Percentiles rank a stretch among this genome's conserved stretches.
These are phyloP conservation scores for Zalophus californianus DNA, from an alignment of 2,797 vertebrate species.

Conservation along the genomic window DNA sequence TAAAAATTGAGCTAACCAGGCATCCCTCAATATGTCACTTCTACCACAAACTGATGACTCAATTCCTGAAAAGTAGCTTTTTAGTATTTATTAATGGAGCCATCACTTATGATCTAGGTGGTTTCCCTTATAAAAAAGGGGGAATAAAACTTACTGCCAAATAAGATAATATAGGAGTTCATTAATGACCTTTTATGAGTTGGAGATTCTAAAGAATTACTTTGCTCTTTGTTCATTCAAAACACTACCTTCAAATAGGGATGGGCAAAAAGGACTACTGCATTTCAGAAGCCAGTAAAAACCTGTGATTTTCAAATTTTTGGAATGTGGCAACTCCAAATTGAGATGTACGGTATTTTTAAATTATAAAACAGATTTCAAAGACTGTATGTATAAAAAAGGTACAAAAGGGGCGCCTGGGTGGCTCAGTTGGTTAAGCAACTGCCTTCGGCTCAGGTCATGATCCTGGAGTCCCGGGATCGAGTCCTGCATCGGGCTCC, in stretches of 20 bases:
- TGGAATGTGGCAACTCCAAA: not conserved
- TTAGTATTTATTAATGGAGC: not conserved
- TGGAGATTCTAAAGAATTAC: not conserved
- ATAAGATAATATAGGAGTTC: not conserved
- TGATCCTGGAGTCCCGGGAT: no score
- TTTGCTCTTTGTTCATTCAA: not conserved
- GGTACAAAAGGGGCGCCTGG: not conserved
- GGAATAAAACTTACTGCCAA: not conserved
- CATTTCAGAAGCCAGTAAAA: not conserved
- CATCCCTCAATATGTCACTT: not conserved
- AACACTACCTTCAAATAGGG: not conserved
- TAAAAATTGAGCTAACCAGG: no score
- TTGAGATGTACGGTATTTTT: not conserved
- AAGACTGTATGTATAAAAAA: not conserved
- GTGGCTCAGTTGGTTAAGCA: no score
- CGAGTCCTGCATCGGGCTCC: no score
- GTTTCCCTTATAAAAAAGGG: not conserved
- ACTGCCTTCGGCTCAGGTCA: no score
- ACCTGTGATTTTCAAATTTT: not conserved
- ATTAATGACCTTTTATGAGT: not conserved
- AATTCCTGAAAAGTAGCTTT: not conserved
- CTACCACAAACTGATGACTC: not conserved
- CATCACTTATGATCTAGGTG: not conserved
- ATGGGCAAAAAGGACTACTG: not conserved
- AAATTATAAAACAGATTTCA: not conserved